Conservation (phyloP, 2,888 invertebrate genomes). For the Eupsilia transversa region DNA sequence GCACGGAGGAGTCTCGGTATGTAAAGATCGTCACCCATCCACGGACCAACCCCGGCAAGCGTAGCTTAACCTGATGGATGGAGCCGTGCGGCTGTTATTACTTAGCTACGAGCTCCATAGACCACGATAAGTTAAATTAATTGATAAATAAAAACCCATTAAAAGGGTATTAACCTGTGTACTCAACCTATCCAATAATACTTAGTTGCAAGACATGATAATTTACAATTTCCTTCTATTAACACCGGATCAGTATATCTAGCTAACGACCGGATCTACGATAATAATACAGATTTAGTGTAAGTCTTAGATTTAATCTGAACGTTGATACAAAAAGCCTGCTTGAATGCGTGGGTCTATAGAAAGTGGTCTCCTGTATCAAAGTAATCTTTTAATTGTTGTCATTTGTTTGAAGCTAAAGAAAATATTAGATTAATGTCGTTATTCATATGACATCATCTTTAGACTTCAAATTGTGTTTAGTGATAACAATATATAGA, state of each 20-base stretch:
- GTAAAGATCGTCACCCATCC: too few relatives aligned
- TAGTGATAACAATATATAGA: too few relatives aligned
- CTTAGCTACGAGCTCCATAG: too few relatives aligned
- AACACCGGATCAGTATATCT: slow-evolving; percentile 32
- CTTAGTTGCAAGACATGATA: slow-evolving; percentile 1
- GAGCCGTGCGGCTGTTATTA: too few relatives aligned
- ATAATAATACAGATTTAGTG: slow-evolving; percentile 10
- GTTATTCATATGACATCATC: not conserved
- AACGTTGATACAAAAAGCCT: not conserved
- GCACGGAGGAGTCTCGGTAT: too few relatives aligned
- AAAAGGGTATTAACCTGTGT: not conserved
- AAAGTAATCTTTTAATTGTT: not conserved
- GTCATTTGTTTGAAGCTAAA: not conserved
- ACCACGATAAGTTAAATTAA: not conserved
- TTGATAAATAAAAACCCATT: not conserved
- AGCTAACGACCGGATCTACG: slow-evolving; percentile 26
- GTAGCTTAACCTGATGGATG: too few relatives aligned
- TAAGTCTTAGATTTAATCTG: slow-evolving; percentile 28
- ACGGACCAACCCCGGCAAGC: too few relatives aligned
- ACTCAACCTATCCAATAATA: not conserved
- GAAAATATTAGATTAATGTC: not conserved
- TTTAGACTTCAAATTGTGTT: not conserved
- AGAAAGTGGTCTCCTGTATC: not conserved
- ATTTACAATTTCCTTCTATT: slow-evolving; percentile 39
- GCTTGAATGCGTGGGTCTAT: not conserved